These are phyloP conservation scores for Speoplatyrhinus poulsoni DNA, from an alignment of 2,113 vertebrate species.

Conservation along the genomic window DNA sequence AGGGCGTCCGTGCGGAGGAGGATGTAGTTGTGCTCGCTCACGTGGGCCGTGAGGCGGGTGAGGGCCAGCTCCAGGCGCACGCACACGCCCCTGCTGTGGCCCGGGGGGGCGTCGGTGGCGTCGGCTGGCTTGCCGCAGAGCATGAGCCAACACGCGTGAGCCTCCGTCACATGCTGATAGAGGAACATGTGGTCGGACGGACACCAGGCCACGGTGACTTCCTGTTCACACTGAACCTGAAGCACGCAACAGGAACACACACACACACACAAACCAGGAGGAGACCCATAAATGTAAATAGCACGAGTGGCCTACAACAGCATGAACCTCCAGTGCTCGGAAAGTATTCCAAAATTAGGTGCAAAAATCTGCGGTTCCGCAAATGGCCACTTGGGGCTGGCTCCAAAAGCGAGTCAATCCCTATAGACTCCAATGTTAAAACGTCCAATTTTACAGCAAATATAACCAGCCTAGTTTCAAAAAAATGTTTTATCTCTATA, in stretches of 20 bases:
- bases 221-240: constrained; percentile 86
- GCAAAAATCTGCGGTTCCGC: too few species aligned
- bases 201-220: constrained; percentile 84
- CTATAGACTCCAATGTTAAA: too few species aligned
- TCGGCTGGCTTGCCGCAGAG: constrained; percentile 35
- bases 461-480: too few species aligned
- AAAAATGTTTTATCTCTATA: too few species aligned
- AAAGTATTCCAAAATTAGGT: too few species aligned
- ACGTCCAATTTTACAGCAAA: too few species aligned
- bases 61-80: constrained; percentile 82
- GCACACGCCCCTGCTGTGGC: constrained; percentile 53
- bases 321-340: too few species aligned
- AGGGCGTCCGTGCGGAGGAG: constrained; percentile 80
- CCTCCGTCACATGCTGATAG: constrained; percentile 87
- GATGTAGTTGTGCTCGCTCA: constrained; percentile 85
- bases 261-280: not conserved
- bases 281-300: not conserved
- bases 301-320: not conserved
- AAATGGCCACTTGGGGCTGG: too few species aligned
- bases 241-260: not conserved
- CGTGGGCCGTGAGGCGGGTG: constrained; percentile 81
- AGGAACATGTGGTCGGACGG: constrained; percentile 92
- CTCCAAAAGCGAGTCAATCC: too few species aligned
- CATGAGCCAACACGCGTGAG: constrained; percentile 75
- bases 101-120: constrained; percentile 1